Percentiles rank a stretch among this genome's conserved stretches.
Evolutionary conservation across 2,113 vertebrate species (phyloP).

Genomic region (Gobius niger): DNA sequence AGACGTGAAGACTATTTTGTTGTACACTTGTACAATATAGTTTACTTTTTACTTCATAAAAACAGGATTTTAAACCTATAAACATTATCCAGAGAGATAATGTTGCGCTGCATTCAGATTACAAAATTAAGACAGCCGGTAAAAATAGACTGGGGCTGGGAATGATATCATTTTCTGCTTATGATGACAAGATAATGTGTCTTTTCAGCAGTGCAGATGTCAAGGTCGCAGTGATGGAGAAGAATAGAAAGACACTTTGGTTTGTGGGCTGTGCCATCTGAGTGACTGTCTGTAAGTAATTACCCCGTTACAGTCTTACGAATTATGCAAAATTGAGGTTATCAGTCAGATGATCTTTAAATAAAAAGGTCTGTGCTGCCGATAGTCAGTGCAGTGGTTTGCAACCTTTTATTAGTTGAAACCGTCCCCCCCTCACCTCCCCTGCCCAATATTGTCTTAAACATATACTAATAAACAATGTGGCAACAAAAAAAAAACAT

Average conservation of each 20-base stretch:
- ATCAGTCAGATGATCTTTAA: too few relatives aligned
- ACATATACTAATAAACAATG: too few relatives aligned
- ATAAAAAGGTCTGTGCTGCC: too few relatives aligned
- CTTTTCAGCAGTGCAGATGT: conserved; percentile 69
- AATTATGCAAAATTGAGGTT: too few relatives aligned
- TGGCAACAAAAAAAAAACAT: too few relatives aligned
- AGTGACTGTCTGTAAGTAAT: conserved; percentile 64
- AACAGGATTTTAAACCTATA: background rate
- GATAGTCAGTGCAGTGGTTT: too few relatives aligned
- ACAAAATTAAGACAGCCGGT: conserved; percentile 26
- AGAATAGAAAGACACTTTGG: conserved; percentile 62
- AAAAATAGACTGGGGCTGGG: conserved; percentile 34
- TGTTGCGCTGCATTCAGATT: conserved; percentile 19
- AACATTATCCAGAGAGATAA: background rate
- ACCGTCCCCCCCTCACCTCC: too few relatives aligned
- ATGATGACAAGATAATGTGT: conserved; percentile 63
- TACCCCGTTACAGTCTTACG: background rate
- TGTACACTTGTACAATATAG: too few relatives aligned
- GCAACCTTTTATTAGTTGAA: too few relatives aligned
- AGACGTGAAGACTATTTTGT: too few relatives aligned
- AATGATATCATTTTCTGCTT: conserved; percentile 56
- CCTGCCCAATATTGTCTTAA: too few relatives aligned
- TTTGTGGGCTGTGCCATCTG: conserved; percentile 48
- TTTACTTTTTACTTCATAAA: too few relatives aligned
- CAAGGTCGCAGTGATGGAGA: conserved; percentile 70